A percentile compares a stretch with the other conserved stretches of the same genome.
These are phyloP conservation scores for Bilobella aurantiaca DNA, from an alignment of 1,140 invertebrate species.

Conservation along the genomic window DNA sequence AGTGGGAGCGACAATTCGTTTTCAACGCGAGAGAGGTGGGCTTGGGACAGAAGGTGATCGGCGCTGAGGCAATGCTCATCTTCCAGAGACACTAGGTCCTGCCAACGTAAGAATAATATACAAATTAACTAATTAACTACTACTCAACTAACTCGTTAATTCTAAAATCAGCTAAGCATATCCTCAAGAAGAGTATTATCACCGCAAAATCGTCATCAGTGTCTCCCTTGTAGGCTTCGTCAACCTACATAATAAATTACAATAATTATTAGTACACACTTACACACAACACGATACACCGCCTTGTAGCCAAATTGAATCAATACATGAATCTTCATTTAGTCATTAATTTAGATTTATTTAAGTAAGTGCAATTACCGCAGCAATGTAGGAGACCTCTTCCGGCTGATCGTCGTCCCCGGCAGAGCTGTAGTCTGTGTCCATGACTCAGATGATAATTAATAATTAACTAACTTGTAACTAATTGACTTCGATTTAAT, in stretches of 20 bases:
- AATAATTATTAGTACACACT: not conserved
- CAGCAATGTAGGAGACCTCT: not conserved
- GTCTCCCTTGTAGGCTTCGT: slow-evolving; percentile 26
- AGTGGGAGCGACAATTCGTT: slow-evolving; percentile 59
- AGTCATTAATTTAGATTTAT: no score
- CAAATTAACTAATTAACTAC: slow-evolving; percentile 4
- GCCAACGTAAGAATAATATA: slow-evolving; percentile 27
- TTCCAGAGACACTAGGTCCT: slow-evolving; percentile 60
- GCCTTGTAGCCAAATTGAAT: not conserved
- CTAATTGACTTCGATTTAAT: no score
- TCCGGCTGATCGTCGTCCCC: not conserved
- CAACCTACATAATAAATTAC: slow-evolving; percentile 19
- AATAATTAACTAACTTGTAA: no score
- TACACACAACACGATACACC: not conserved
- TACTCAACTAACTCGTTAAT: not conserved
- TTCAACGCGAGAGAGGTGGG: slow-evolving; percentile 47
- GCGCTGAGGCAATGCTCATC: slow-evolving; percentile 61
- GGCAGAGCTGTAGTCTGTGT: not conserved
- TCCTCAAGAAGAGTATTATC: slow-evolving; percentile 4
- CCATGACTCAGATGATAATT: no score
- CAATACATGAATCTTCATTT: not conserved
- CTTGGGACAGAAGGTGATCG: slow-evolving; percentile 60
- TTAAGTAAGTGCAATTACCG: not conserved
- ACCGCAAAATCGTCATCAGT: slow-evolving; percentile 34
- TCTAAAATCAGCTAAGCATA: not conserved